Evolutionary conservation across 1,140 invertebrate genomes (phyloP), one percentile per base, ranked within the genome.

Genomic region (Drosophila dunni): DNA sequence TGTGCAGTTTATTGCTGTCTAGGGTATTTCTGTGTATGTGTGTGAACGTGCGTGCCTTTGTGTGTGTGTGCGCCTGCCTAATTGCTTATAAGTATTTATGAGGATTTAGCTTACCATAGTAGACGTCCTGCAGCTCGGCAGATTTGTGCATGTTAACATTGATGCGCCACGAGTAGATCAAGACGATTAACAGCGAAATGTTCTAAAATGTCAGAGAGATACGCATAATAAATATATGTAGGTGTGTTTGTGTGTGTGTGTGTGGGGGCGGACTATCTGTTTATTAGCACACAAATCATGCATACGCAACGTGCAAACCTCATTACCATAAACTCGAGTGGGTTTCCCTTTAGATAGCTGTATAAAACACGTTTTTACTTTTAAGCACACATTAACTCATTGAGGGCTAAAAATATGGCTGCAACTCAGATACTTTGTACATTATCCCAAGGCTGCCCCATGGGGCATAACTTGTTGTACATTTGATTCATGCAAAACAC

Each of bases 121-220:
- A 96, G 60, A 96, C 95, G 91, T 96, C 95, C 86, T 95, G 94
- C 45, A 96, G 83, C 64, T 94, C 94, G 38, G 93, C 93, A 81
- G 94, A 95, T 78, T 94, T 94, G 78, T 95, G 95, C 65, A 95
- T 93, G 76, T 95, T 96, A 57, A 95, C 94, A 64, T 94, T 94
- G 53, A 96, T 95, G 75, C 95, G 93, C 95, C 95, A 96, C 75
- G 94, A 95, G 90, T 95, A 95, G 64, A 96, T 92, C 64, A 96
- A 92, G 40, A 95, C 94, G 76, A 96, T 95, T 61, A 96, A 77
- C 65, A 96, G 94, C 50, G 95, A 95, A 91, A 95, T 95, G 93
- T 95, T 95, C 95, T 96, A 94, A 33, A 93, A 79, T 46, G 38
- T 33, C 15, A 67, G 42, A 66, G 48, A 45, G 48, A 45, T 50